phyloP scores from a whole-genome alignment of 2,888 invertebrate species.

The Cheilosia scutellata region DNA sequence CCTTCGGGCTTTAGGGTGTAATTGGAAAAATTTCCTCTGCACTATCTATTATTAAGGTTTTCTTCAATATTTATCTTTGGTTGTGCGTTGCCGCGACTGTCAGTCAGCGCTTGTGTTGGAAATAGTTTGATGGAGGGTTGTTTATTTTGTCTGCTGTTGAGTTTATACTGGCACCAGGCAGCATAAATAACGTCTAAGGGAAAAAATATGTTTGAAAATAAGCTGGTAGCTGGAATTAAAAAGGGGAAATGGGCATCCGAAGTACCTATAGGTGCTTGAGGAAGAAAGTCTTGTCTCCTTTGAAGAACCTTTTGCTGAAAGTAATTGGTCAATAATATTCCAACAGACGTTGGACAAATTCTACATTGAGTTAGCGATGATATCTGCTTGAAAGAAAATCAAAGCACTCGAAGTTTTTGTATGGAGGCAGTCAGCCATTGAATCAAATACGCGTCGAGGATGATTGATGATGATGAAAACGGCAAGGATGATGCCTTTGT shows the following conservation, averaged over 20 bases:
- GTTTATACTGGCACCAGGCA: not conserved
- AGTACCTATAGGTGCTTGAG: too few relatives aligned
- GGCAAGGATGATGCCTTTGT: too few relatives aligned
- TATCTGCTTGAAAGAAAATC: too few relatives aligned
- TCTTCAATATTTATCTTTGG: conserved; percentile 11
- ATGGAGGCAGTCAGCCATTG: too few relatives aligned
- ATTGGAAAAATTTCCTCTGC: conserved; percentile 24
- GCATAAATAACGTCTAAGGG: not conserved
- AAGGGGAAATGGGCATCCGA: not conserved
- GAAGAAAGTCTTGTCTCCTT: too few relatives aligned
- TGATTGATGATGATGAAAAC: too few relatives aligned
- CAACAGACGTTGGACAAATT: too few relatives aligned
- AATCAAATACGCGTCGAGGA: too few relatives aligned
- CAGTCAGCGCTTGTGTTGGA: not conserved
- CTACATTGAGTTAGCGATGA: too few relatives aligned
- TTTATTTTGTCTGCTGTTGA: not conserved
- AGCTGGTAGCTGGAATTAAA: not conserved
- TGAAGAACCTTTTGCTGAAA: too few relatives aligned
- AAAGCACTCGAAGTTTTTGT: too few relatives aligned
- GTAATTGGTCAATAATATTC: too few relatives aligned
- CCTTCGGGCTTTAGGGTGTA: not conserved
- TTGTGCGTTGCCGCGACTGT: not conserved
- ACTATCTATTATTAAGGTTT: conserved; percentile 33
- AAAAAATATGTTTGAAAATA: not conserved
- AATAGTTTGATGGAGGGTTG: not conserved